Evolutionary conservation across 1,140 invertebrate genomes (phyloP), one percentile per base, ranked within the genome.

Genomic region (Pseudomyrmex cubaensis): DNA sequence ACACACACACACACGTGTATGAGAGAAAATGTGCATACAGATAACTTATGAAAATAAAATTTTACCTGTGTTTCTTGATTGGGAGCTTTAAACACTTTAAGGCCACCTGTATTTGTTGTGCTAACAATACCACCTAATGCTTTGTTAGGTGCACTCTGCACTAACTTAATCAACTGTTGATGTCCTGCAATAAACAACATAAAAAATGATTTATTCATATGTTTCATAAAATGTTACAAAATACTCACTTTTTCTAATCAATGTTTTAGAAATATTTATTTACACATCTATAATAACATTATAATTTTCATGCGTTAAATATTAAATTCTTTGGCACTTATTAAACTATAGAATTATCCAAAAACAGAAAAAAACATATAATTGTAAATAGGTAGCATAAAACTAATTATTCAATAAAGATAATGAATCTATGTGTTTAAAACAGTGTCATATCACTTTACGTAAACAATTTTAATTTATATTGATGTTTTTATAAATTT

Each of bases 101-200:
- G 89, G 82, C 94, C 93, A 82, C 93, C 93, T 78, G 93, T 62
- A 90, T 94, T 93, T 88, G 94, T 90, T 17, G 94, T 90, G 84
- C 93, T 93, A 86, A 95, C 93, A 85, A 95, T 93, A 61, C 93
- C 91, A 87, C 92, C 91, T 52, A 95, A 88, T 82, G 91, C 73
- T 89, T 95, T 95, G 63, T 94, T 94, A 61, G 94, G 90, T 56
- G 94, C 91, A 78, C 94, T 95, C 83, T 96, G 96, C 56, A 96
- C 95, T 50, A 96, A 94, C 90, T 96, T 96, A 63, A 96, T 95
- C 90, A 96, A 94, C 93, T 96, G 96, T 66, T 95, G 95, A 90
- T 96, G 95, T 50, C 96, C 95, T 96, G 90, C 46, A 94, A 94
- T 75, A 67, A 85, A 85, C 87, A 35, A 67, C 12, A 35, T 35